Conservation (phyloP, 2,888 invertebrate genomes). For the Drosophila siamana region DNA sequence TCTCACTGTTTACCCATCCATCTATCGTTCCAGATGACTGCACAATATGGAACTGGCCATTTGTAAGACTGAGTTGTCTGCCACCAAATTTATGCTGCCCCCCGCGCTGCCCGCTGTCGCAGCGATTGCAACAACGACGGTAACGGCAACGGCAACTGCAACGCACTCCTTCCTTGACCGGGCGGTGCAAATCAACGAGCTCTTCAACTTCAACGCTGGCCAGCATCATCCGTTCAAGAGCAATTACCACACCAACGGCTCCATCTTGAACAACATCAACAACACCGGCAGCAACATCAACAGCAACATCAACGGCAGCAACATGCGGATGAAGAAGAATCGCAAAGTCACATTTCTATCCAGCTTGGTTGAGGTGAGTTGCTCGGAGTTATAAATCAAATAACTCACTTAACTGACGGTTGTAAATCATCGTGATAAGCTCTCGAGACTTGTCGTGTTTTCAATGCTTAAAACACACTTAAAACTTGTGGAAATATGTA, state of each 20-base stretch:
- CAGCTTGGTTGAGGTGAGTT: constrained; percentile 84
- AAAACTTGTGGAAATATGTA: too few relatives aligned
- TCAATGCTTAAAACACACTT: too few relatives aligned
- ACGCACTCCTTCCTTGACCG: constrained; percentile 75
- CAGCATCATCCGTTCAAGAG: constrained; percentile 75
- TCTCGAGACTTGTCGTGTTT: too few relatives aligned
- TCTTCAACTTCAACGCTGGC: constrained; percentile 77
- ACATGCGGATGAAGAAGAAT: constrained; percentile 85
- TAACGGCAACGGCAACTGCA: constrained; percentile 48
- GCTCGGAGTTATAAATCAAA: background rate
- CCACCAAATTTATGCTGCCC: constrained; percentile 84
- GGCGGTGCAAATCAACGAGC: constrained; percentile 74
- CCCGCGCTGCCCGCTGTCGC: constrained; percentile 67
- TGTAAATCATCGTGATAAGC: background rate
- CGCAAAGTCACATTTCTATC: constrained; percentile 85
- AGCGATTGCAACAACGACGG: constrained; percentile 60
- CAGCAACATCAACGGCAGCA: constrained; percentile 51
- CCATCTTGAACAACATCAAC: constrained; percentile 37
- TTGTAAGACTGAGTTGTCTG: constrained; percentile 83
- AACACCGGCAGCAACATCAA: constrained; percentile 38
- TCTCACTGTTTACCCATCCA: constrained; percentile 38
- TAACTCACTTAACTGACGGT: background rate
- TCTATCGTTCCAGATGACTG: constrained; percentile 71
- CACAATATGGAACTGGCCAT: constrained; percentile 84
- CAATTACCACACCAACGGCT: constrained; percentile 35